Conservation (phyloP, 2,888 invertebrate genomes). For the Xiphydria camelus region DNA sequence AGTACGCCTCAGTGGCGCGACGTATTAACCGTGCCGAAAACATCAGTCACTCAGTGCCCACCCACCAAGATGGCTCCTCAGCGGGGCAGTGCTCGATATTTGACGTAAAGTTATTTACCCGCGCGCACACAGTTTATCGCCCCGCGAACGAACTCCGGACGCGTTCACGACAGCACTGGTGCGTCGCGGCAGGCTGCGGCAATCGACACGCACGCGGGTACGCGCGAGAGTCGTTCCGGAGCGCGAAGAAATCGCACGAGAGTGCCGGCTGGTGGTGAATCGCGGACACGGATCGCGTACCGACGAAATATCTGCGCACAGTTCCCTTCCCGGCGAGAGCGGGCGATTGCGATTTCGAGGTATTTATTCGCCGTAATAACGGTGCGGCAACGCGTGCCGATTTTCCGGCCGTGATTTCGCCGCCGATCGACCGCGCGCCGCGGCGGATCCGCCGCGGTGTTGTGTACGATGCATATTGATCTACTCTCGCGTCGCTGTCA, state of each 20-base stretch:
- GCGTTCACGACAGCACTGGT: no score
- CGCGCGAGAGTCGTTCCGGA: neutral
- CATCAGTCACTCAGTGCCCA: slow-evolving; percentile 43
- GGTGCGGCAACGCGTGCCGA: no score
- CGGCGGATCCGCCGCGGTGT: slow-evolving; percentile 5
- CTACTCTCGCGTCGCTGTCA: slow-evolving; percentile 43
- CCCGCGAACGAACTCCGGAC: no score
- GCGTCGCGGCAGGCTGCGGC: no score
- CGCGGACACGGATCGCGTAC: no score
- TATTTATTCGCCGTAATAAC: no score
- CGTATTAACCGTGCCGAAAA: slow-evolving; percentile 36
- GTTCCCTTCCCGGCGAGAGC: no score
- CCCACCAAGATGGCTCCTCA: slow-evolving; percentile 56
- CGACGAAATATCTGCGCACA: no score
- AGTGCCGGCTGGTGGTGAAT: slow-evolving; percentile 48
- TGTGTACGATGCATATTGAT: slow-evolving; percentile 49
- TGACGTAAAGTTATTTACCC: slow-evolving; percentile 52
- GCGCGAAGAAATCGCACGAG: slow-evolving; percentile 21
- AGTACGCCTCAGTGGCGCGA: neutral
- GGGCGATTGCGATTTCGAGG: no score
- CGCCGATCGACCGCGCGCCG: neutral
- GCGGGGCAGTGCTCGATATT: slow-evolving; percentile 52
- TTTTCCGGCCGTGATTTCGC: no score
- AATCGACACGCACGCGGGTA: no score
- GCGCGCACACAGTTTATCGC: slow-evolving; percentile 32